phyloP scores from a whole-genome alignment of 2,797 vertebrate genomes.

The Sebastes iracundus region DNA sequence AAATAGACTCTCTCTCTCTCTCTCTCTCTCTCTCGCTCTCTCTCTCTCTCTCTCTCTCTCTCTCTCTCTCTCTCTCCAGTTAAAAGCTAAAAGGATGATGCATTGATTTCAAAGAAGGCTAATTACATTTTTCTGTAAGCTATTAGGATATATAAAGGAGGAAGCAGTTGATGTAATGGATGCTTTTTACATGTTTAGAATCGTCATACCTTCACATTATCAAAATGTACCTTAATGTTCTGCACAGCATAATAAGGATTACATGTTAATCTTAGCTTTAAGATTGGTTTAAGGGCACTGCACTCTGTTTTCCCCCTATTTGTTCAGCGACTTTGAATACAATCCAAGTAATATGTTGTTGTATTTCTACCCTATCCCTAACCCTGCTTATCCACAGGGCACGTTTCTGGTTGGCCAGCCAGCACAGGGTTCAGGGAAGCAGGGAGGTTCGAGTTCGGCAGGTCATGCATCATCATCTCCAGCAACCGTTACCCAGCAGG shows the following conservation, averaged over 20 bases:
- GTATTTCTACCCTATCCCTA: not conserved
- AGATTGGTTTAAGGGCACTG: not conserved
- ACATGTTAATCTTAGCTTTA: not conserved
- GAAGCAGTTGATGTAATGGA: not conserved
- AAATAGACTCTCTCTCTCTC: not conserved
- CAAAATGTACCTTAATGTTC: not conserved
- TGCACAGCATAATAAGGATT: not conserved
- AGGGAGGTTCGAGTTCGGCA: conserved; percentile 81
- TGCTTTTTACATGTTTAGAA: not conserved
- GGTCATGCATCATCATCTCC: conserved; percentile 86
- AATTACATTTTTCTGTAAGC: not conserved
- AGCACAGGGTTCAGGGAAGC: conserved; percentile 91
- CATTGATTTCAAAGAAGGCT: not conserved
- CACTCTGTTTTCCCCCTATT: no score
- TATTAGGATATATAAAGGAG: not conserved
- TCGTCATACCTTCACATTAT: not conserved
- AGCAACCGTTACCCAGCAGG: conserved; percentile 87
- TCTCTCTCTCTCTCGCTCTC: not conserved
- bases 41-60: no score
- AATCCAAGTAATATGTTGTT: not conserved
- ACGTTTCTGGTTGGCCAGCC: conserved; percentile 98
- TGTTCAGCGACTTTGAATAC: not conserved
- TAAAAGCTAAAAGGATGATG: not conserved
- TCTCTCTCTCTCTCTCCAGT: not conserved
- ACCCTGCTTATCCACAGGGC: conserved; percentile 79